A percentile compares a stretch with the other conserved stretches of the same genome.
These are phyloP conservation scores for Ambastaia sidthimunki DNA, from an alignment of 2,797 vertebrate genomes.

Conservation along the genomic window DNA sequence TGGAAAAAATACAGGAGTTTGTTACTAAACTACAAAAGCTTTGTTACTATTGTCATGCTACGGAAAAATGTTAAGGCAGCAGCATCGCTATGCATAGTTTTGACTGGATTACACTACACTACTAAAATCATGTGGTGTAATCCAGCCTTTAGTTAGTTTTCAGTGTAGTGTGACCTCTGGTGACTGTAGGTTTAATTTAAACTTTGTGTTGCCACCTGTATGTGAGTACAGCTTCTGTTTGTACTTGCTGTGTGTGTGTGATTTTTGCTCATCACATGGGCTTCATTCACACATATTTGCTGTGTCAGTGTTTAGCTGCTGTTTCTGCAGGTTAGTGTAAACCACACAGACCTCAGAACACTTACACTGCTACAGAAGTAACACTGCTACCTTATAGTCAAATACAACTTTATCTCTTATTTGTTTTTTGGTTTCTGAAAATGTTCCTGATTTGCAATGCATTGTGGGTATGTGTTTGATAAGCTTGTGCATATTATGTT, in stretches of 20 bases:
- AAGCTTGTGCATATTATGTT: conserved; percentile 23
- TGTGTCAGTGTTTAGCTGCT: conserved; percentile 10
- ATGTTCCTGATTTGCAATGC: neutral
- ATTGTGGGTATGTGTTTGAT: neutral
- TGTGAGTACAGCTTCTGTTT: neutral
- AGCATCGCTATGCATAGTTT: too few species aligned
- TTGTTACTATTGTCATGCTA: too few species aligned
- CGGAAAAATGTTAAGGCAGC: too few species aligned
- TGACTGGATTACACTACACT: too few species aligned
- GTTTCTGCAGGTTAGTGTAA: conserved; percentile 21
- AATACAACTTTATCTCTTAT: neutral
- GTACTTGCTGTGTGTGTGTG: neutral
- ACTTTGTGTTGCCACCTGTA: neutral
- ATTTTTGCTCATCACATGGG: neutral
- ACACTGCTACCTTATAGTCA: neutral
- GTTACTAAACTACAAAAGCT: too few species aligned
- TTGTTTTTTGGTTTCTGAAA: neutral
- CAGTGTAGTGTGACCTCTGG: neutral
- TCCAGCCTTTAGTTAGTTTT: neutral
- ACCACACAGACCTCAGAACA: too few species aligned
- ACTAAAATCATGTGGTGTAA: too few species aligned
- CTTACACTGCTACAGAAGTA: neutral
- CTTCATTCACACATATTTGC: conserved; percentile 25
- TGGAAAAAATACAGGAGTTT: too few species aligned
- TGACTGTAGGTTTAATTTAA: neutral